Base-by-base conservation (phyloP, 2,888 invertebrate genomes). In the Barypeithes pellucidus region DNA sequence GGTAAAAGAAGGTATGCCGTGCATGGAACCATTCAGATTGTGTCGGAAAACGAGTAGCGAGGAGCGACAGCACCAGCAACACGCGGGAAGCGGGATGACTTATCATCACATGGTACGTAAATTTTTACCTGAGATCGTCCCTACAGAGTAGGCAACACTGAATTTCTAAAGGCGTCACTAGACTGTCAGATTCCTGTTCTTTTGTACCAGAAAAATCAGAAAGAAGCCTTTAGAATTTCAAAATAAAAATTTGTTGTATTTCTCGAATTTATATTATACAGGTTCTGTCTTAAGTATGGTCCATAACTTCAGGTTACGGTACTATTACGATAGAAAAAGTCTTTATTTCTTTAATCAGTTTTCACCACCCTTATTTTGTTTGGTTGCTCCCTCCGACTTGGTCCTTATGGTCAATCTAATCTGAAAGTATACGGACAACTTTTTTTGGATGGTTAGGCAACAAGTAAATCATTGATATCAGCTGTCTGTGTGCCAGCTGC, bases 1-100 rank as follows among this genome's bases (percentile, higher is more conserved):
- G 14, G 62, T 41, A 63, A 61, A 52, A 41, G 57, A 65, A 66
- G 62, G 63, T 63, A 71, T 43, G 45, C 33, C 24, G 29, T 47
- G 71, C 39, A 39, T 39, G 4, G 59, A 45, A 45, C 59, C 43
- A 67, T 41, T 67, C 67, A 57, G 72, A 45, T 66, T 63, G 63
- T 75, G 68, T 74, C 67, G 52, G 69, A 67, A 62, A 36, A 67
- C 67, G 33, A 73, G 69, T 68, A 75, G 69, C 69, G 69, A 69
- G 54, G 62, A 69, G 52, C 54, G 62, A 45, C 61, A 39, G 61
- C 16, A 54, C 54, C 52, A 68, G 45, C 68, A 50, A 43, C 62
- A 69, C 69, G 69, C 69, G 69, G 69, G 62, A 33, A 7, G 36
- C 50, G 18, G 36, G 4, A 39, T n/a, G n/a, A 39, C 39, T n/a